Conservation (phyloP, 2,888 invertebrate genomes). For the Eupeodes luniger region DNA sequence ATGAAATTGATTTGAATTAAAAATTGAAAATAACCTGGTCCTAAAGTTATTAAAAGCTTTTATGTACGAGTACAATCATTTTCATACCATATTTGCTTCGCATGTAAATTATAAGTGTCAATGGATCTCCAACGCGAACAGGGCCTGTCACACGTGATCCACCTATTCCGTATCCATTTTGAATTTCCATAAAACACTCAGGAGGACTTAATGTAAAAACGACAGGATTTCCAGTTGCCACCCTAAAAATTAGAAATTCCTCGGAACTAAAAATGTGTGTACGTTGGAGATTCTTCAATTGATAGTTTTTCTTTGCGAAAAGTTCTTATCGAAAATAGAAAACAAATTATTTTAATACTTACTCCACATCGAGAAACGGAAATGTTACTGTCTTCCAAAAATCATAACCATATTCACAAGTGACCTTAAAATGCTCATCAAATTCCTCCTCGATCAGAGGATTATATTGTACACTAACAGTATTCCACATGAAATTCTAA, state of each 20-base stretch:
- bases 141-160: slow-evolving; percentile 95
- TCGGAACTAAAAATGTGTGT: neutral
- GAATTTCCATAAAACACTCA: slow-evolving; percentile 98
- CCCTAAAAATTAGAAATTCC: slow-evolving; percentile 85
- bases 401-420: slow-evolving; percentile 97
- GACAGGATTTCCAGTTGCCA: slow-evolving; percentile 97
- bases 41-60: neutral
- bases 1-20: neutral
- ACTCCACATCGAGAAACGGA: slow-evolving; percentile 97
- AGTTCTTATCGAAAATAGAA: neutral
- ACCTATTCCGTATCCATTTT: slow-evolving; percentile 94
- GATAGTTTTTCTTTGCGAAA: no score
- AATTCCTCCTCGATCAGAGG: slow-evolving; percentile 96
- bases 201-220: slow-evolving; percentile 96
- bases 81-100: slow-evolving; percentile 94
- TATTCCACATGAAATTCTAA: slow-evolving; percentile 98
- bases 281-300: no score
- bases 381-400: slow-evolving; percentile 98
- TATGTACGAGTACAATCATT: slow-evolving; percentile 77
- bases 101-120: slow-evolving; percentile 97
- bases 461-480: slow-evolving; percentile 97
- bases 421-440: slow-evolving; percentile 97
- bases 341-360: slow-evolving; percentile 84
- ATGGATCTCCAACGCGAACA: slow-evolving; percentile 95
- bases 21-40: no score